These are phyloP conservation scores for Erebia aethiops DNA, from an alignment of 2,888 invertebrate genomes.

Conservation along the genomic window DNA sequence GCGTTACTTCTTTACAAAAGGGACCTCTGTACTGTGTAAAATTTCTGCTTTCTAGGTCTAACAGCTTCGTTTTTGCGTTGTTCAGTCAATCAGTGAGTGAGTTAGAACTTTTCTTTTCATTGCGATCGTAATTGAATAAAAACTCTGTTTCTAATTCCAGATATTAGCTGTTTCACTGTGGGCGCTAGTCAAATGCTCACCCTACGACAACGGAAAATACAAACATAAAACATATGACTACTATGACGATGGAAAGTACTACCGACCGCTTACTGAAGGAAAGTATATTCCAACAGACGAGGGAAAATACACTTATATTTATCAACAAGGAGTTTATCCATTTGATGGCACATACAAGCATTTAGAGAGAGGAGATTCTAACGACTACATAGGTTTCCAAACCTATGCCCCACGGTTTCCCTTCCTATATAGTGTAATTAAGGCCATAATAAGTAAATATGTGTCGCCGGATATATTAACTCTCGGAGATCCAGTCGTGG, in stretches of 20 bases:
- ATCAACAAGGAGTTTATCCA: constrained; percentile 46
- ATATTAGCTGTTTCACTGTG: constrained; percentile 53
- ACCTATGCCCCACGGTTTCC: constrained; percentile 70
- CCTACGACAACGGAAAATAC: constrained; percentile 63
- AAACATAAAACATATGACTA: constrained; percentile 58
- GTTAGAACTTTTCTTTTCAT: too few species aligned
- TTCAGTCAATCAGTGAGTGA: too few species aligned
- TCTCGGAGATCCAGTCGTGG: constrained; percentile 55
- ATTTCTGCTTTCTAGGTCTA: too few species aligned
- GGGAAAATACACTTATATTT: constrained; percentile 48
- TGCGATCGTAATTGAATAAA: constrained; percentile 3
- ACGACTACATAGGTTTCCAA: constrained; percentile 62
- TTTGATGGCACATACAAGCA: constrained; percentile 47
- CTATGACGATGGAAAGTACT: constrained; percentile 73
- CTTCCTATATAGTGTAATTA: constrained; percentile 66
- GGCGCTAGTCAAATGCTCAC: constrained; percentile 55
- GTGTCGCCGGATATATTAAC: constrained; percentile 58
- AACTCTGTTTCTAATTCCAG: constrained; percentile 52
- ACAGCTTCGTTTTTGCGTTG: too few species aligned
- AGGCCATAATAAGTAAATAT: constrained; percentile 61
- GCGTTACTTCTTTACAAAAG: too few species aligned
- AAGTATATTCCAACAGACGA: constrained; percentile 78
- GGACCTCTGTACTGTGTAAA: too few species aligned
- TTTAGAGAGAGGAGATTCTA: constrained; percentile 47
- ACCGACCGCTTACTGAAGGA: constrained; percentile 71